phyloP scores from a whole-genome alignment of 2,113 vertebrate species.

The Ceuthmochares aereus region DNA sequence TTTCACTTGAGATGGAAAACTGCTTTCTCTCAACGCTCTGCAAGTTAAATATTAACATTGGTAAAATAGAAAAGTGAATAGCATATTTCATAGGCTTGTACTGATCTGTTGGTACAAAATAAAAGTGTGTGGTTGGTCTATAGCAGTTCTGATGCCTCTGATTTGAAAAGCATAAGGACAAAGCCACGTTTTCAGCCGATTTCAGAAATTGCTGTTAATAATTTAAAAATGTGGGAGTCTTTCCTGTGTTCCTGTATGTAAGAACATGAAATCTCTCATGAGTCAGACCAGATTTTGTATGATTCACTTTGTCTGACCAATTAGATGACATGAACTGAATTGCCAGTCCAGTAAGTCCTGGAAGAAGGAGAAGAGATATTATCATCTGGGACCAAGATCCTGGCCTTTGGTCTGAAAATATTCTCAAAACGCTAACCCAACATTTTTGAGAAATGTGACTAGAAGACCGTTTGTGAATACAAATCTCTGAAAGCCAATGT shows the following conservation, averaged over 20 bases:
- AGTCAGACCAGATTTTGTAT: constrained; percentile 9
- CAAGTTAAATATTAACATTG: neutral
- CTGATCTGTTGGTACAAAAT: neutral
- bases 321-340: neutral
- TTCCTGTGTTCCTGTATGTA: neutral
- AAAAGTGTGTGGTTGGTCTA: neutral
- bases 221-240: neutral
- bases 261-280: neutral
- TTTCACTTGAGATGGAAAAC: neutral
- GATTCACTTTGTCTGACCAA: constrained; percentile 9
- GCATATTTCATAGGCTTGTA: neutral
- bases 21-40: neutral
- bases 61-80: neutral
- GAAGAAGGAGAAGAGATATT: neutral
- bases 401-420: neutral
- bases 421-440: neutral
- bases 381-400: neutral
- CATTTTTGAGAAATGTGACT: neutral
- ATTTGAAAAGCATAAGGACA: neutral
- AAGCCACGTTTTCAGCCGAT: neutral
- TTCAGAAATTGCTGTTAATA: neutral
- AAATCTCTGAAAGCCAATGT: neutral
- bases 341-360: neutral
- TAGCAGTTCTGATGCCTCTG: neutral
- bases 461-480: neutral